Base-by-base conservation (phyloP, 2,113 vertebrate species). In the Pollachius pollachius region DNA sequence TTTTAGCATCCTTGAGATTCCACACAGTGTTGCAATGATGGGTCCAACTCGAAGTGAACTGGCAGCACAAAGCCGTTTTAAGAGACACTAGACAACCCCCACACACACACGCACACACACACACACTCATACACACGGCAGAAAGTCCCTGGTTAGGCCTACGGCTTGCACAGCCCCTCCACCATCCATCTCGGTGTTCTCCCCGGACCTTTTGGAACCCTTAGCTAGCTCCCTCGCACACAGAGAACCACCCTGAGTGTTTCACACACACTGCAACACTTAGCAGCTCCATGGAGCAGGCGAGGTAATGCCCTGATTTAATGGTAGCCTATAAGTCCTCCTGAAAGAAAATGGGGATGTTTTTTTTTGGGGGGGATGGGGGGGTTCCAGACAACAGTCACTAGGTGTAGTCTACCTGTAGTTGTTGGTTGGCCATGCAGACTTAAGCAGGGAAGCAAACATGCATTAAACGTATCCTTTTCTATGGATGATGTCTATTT, bases 141-240 rank as follows among this genome's bases (percentile, higher is more conserved):
- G 63, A 66, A 74, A 64, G 59, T 76, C 76, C 25, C 79, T 68
- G 68, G 59, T 67, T 57, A 71, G 70, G 59, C 70, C 78, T 52
- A 27, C 13, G 68, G 62, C 76, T 56, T 15, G 65, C 73, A 58
- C 19, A 74, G 62, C 52, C 21, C 70, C 70, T 19, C 64, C 61
- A 23, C 68, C 67, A 66, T 54, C 34, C 56, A 23, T 68, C 41
- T 19, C 21, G 23, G 65, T 64, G 57, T 65, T 25, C 65, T 62
- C 66, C 19, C 30, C 25, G 6, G 54, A 67, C 69, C 48, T 17
- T 61, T 48, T 13, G 15, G 37, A 69, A 8, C 11, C n/a, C 23
- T 37, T 52, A 16, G 15, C 60, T 21, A 62, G 30, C 62, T 52
- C 57, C 56, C 25, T 52, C 30, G 15, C 48, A 63, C 62, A 21